Evolutionary conservation across 2,797 vertebrate species (phyloP), one percentile per base, ranked within the genome.

Genomic region (Benthosema pterotum): DNA sequence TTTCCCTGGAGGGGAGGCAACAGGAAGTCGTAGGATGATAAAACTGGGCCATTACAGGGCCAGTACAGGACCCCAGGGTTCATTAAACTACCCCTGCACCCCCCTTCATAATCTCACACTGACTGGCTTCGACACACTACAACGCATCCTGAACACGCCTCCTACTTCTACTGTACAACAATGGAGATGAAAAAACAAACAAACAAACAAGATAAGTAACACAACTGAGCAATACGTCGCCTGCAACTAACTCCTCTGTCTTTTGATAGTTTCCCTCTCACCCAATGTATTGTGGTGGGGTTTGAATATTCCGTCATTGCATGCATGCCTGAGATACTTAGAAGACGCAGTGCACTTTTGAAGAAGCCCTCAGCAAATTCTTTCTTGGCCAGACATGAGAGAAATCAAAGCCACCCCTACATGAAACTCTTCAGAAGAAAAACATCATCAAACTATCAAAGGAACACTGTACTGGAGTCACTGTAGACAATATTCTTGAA

Each of bases 11-110:
- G 93, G 89, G 86, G 81, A 87, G 86, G 88, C 90, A 80, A 87
- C 88, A 92, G 93, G 91, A 94, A 94, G 90, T 93, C 87, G 88
- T 92, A 92, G 91, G 91, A 92, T 92, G 92, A 92, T 93, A 93
- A 93, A 92, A 92, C 75, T 84, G 82, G 86, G 85, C 89, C 88
- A 92, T 91, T 93, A 92, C 83, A 90, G 82, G 77, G 83, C 82
- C 83, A 89, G 85, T 86, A 71, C 83, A 91, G 87, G 89, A 92
- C 90, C 89, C 88, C 79, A 83, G 91, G 90, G 91, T 93, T 93
- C 88, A 93, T 90, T 91, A 90, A 82, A 84, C 77, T 65, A 47
- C 66, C 67, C 59, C 43, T 0, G 14, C 15, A 1, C 43, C 57
- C 13, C 58, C 47, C 51, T 56, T 75, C 68, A 75, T 80, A 81